Percentiles rank a stretch among this genome's conserved stretches.
Conservation (phyloP, 2,113 vertebrate species). For the Poicephalus gulielmi region DNA sequence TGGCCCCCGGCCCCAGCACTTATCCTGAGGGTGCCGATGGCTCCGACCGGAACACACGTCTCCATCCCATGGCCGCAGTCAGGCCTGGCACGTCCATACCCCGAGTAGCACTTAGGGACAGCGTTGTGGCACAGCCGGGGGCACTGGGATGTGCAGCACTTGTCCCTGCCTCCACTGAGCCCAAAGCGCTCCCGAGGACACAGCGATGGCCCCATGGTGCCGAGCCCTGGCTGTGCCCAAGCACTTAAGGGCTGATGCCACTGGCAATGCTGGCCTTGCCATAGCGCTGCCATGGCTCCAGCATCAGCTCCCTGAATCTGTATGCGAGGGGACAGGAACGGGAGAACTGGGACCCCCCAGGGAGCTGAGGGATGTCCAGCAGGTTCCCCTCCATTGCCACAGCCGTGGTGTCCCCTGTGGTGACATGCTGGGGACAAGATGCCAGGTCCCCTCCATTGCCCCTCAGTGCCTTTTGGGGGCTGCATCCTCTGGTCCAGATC, state of each 20-base stretch:
- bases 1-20: constrained; percentile 37
- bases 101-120: constrained; percentile 19
- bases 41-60: neutral
- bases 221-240: neutral
- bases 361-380: neutral
- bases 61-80: neutral
- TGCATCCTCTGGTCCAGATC: neutral
- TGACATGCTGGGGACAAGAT: neutral
- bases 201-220: neutral
- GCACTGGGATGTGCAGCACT: constrained; percentile 30
- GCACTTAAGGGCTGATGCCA: neutral
- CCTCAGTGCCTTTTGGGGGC: neutral
- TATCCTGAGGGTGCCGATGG: neutral
- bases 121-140: neutral
- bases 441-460: neutral
- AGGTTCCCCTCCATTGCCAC: neutral
- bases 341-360: neutral
- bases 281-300: neutral
- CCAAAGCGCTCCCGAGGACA: neutral
- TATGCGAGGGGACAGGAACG: neutral
- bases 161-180: neutral
- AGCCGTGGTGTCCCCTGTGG: neutral
- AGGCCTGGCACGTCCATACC: neutral
- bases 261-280: neutral
- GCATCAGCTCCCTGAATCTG: neutral